Conservation (phyloP, 2,797 vertebrate genomes). For the Pseudomugil tenellus region DNA sequence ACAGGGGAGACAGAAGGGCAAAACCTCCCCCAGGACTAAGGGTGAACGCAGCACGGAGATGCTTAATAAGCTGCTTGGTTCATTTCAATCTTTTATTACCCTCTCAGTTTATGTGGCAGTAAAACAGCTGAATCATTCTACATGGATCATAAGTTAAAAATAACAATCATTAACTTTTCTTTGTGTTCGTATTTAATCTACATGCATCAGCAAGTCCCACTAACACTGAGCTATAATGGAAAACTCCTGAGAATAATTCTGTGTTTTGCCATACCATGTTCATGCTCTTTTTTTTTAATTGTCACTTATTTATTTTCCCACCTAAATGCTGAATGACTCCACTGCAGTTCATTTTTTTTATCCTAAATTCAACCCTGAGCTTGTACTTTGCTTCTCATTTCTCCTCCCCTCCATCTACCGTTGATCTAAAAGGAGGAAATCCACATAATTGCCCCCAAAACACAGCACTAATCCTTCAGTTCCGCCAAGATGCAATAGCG, state of each 20-base stretch:
- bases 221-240: slow-evolving; percentile 12
- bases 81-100: slow-evolving; percentile 38
- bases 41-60: slow-evolving; percentile 15
- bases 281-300: slow-evolving; percentile 30
- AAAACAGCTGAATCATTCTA: slow-evolving; percentile 3
- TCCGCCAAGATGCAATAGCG: slow-evolving; percentile 40
- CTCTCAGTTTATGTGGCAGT: slow-evolving; percentile 12
- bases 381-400: slow-evolving; percentile 28
- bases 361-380: slow-evolving; percentile 48
- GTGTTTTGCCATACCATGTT: slow-evolving; percentile 6
- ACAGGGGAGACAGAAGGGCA: slow-evolving; percentile 39
- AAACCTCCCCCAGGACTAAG: slow-evolving; percentile 36
- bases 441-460: slow-evolving; percentile 77
- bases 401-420: slow-evolving; percentile 7
- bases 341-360: slow-evolving; percentile 35
- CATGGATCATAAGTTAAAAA: slow-evolving; percentile 16
- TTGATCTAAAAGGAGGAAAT: slow-evolving; percentile 68
- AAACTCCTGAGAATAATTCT: slow-evolving; percentile 10
- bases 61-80: slow-evolving; percentile 54
- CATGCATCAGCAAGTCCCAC: neutral
- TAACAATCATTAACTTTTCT: neutral
- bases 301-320: slow-evolving; percentile 30
- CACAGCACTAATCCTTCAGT: slow-evolving; percentile 66
- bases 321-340: slow-evolving; percentile 49
- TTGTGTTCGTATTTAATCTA: neutral